Evolutionary conservation across 2,113 vertebrate species (phyloP).

Genomic region (Cricetomys ansorgei): DNA sequence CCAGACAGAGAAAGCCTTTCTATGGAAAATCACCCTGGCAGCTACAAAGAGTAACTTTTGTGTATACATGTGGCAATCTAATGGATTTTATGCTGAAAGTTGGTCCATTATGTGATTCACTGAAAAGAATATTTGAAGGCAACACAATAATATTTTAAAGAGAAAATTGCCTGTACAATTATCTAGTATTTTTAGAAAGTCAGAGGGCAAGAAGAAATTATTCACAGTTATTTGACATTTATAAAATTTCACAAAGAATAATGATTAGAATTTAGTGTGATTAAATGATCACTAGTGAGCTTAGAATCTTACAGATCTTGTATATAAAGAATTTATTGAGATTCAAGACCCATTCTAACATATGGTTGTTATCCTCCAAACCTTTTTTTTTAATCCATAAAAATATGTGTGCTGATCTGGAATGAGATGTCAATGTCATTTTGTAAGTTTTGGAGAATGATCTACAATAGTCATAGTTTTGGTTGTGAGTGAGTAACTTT

Average conservation of each 20-base stretch:
- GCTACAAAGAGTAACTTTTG: not conserved
- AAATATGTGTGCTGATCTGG: not conserved
- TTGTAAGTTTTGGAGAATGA: not conserved
- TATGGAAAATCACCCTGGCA: slow-evolving; percentile 2
- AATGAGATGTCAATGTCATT: slow-evolving; percentile 31
- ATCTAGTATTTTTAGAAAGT: slow-evolving; percentile 40
- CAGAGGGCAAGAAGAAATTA: not conserved
- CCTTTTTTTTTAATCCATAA: not conserved
- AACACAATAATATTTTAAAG: not conserved
- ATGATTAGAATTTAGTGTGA: not conserved
- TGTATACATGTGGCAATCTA: slow-evolving; percentile 18
- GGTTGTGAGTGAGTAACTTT: not conserved
- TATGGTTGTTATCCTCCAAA: not conserved
- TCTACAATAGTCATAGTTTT: not conserved
- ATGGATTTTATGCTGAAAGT: not conserved
- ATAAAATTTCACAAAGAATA: not conserved
- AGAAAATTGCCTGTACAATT: not conserved
- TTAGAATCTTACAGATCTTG: not conserved
- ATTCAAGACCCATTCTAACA: not conserved
- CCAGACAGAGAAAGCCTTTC: not conserved
- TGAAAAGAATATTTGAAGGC: slow-evolving; percentile 15
- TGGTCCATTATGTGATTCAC: slow-evolving; percentile 8
- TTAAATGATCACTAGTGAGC: not conserved
- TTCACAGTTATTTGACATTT: slow-evolving; percentile 1
- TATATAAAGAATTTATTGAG: not conserved